phyloP scores from a whole-genome alignment of 2,113 vertebrate species.

The Formicarius rufipectus region DNA sequence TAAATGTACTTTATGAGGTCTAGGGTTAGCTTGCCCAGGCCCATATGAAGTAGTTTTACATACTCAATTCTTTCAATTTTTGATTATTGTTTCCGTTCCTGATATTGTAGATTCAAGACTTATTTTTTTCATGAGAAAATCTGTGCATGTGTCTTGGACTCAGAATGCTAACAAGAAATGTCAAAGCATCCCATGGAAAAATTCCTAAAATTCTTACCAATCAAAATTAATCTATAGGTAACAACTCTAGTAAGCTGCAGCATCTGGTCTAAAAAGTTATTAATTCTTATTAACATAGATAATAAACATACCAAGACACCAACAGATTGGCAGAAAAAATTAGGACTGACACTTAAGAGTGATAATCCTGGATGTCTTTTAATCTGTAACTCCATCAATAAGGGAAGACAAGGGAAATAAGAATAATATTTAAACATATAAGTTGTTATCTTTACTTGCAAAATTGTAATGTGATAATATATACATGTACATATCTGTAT shows the following conservation, averaged over 20 bases:
- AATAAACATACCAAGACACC: not conserved
- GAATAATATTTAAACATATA: not conserved
- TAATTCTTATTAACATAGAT: not conserved
- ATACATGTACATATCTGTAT: too few species aligned
- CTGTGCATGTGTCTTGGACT: not conserved
- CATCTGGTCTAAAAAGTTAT: not conserved
- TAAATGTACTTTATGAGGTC: not conserved
- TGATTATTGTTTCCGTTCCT: not conserved
- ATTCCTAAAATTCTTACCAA: not conserved
- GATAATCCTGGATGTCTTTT: not conserved
- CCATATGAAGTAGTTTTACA: not conserved
- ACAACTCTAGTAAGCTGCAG: not conserved
- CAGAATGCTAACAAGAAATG: not conserved
- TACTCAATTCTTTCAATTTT: not conserved
- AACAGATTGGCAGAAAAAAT: not conserved
- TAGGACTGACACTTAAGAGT: not conserved
- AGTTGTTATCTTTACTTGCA: not conserved
- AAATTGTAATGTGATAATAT: not conserved
- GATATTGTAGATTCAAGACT: not conserved
- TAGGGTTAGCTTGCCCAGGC: not conserved
- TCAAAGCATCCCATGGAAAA: not conserved
- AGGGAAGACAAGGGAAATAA: not conserved
- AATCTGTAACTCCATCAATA: not conserved
- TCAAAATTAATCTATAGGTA: not conserved
- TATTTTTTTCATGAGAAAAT: not conserved